These are phyloP conservation scores for Sardinella longiceps DNA, from an alignment of 2,797 vertebrate genomes.

Conservation along the genomic window DNA sequence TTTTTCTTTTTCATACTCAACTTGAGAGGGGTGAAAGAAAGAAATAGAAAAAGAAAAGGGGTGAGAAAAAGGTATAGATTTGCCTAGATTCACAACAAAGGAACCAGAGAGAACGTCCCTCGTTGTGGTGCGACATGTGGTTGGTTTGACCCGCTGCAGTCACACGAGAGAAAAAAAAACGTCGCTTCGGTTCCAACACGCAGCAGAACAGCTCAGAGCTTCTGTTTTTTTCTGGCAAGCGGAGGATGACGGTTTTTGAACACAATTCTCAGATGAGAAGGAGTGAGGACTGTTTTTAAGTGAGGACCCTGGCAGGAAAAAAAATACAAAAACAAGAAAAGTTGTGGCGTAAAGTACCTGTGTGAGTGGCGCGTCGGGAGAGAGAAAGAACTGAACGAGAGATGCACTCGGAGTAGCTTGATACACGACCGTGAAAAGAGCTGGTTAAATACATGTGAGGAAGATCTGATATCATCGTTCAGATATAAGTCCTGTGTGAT, in stretches of 20 bases:
- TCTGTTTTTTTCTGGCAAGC: not conserved
- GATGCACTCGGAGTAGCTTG: not conserved
- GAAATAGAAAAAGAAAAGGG: conserved; percentile 23
- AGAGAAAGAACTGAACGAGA: not conserved
- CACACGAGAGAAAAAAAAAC: conserved; percentile 1
- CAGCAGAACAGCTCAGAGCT: not conserved
- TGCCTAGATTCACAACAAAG: not conserved
- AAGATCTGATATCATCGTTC: not conserved
- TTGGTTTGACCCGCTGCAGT: conserved; percentile 36
- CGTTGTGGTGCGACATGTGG: conserved; percentile 14
- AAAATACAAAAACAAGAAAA: conserved; percentile 11
- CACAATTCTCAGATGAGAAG: not conserved
- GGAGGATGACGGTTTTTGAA: not conserved
- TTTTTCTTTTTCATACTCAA: conserved; percentile 25
- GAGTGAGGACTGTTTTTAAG: not conserved
- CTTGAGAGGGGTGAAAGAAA: conserved; percentile 7
- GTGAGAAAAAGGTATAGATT: conserved; percentile 2
- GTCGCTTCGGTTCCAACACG: not conserved
- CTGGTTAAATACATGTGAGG: not conserved
- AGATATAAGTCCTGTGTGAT: not conserved
- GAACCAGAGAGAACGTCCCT: not conserved
- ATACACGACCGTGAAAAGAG: not conserved
- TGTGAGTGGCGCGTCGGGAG: conserved; percentile 1
- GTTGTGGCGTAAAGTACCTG: not conserved
- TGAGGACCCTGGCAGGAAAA: not conserved